Conservation (phyloP, 2,797 vertebrate species). For the Aldrovandia affinis region DNA sequence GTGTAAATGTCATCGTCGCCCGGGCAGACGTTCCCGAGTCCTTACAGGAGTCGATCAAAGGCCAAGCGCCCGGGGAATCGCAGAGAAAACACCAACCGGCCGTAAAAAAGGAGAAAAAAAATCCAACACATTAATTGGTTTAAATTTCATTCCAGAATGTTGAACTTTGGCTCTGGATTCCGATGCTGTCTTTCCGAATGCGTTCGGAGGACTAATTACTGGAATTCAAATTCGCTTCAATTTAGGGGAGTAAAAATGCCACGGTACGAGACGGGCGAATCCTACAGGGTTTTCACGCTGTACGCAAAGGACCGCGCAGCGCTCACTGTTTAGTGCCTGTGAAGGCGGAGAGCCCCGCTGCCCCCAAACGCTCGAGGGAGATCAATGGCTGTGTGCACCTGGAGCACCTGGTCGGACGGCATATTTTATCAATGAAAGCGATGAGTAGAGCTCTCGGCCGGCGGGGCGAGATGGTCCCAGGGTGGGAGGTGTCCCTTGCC, state of each 20-base stretch:
- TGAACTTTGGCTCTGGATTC: constrained; percentile 84
- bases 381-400: neutral
- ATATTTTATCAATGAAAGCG: constrained; percentile 27
- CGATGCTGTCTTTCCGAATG: constrained; percentile 69
- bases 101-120: constrained; percentile 72
- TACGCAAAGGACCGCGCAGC: neutral
- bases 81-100: constrained; percentile 85
- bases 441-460: neutral
- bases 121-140: constrained; percentile 90
- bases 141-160: constrained; percentile 85
- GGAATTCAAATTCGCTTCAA: constrained; percentile 71
- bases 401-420: neutral
- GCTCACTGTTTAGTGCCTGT: neutral
- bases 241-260: neutral
- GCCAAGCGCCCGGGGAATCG: constrained; percentile 84
- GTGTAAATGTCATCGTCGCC: constrained; percentile 94
- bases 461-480: neutral
- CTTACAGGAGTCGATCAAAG: constrained; percentile 87
- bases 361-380: neutral
- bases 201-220: constrained; percentile 77
- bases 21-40: constrained; percentile 80
- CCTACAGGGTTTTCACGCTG: neutral
- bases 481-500: neutral
- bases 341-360: neutral
- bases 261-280: constrained; percentile 28